Percentiles rank a stretch among this genome's conserved stretches.
These are phyloP conservation scores for Plodia interpunctella DNA, from an alignment of 1,140 invertebrate genomes.

Conservation along the genomic window DNA sequence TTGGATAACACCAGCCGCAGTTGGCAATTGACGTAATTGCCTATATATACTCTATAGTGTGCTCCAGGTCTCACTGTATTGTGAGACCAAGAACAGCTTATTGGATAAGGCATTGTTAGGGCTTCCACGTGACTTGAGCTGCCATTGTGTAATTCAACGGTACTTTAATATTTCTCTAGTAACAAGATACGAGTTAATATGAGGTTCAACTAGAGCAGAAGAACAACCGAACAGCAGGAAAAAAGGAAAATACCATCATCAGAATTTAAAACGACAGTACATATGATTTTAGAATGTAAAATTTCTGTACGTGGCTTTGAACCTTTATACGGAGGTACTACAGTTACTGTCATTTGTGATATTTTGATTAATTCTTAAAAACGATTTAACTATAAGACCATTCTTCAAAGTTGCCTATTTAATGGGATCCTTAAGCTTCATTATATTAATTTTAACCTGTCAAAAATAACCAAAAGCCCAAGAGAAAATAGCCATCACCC, in stretches of 20 bases:
- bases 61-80: not conserved
- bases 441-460: too few relatives aligned
- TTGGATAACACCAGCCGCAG: not conserved
- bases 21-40: not conserved
- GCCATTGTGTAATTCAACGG: conserved; percentile 4
- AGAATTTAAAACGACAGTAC: too few relatives aligned
- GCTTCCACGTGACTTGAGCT: conserved; percentile 18
- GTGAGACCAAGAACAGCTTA: conserved; percentile 22
- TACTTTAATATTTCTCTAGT: not conserved
- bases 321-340: too few relatives aligned
- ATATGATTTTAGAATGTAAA: too few relatives aligned
- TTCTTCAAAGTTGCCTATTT: too few relatives aligned
- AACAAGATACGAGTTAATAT: not conserved
- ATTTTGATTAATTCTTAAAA: too few relatives aligned
- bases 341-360: too few relatives aligned
- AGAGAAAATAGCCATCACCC: not conserved
- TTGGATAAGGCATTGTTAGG: conserved; percentile 29
- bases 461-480: not conserved
- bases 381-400: too few relatives aligned
- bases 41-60: not conserved
- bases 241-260: too few relatives aligned
- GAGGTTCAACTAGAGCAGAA: not conserved
- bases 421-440: too few relatives aligned
- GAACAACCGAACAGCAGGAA: not conserved
- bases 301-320: too few relatives aligned